Conservation (phyloP, 2,113 vertebrate genomes). For the Vombatus ursinus region DNA sequence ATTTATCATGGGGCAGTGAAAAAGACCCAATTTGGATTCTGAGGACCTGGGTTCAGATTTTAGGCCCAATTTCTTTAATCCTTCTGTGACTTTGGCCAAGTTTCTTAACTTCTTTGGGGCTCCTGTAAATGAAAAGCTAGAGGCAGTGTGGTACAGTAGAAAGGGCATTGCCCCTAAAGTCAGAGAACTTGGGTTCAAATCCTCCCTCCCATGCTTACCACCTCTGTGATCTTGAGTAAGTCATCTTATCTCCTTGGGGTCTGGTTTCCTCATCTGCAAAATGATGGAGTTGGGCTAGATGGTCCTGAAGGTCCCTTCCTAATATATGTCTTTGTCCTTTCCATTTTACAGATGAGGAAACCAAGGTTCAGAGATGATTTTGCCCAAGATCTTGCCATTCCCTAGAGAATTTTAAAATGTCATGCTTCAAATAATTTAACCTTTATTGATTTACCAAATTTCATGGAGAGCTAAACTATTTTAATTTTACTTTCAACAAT, state of each 20-base stretch:
- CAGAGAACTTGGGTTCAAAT: background rate
- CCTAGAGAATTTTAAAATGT: background rate
- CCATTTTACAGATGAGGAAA: background rate
- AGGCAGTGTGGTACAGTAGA: background rate
- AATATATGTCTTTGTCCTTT: background rate
- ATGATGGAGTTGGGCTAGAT: background rate
- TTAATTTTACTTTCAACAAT: constrained; percentile 23
- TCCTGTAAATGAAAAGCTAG: background rate
- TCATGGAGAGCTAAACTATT: constrained; percentile 8
- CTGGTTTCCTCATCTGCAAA: background rate
- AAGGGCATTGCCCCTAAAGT: background rate
- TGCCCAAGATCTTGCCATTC: background rate
- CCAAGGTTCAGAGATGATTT: background rate
- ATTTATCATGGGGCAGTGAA: background rate
- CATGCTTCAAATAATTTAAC: background rate
- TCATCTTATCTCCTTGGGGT: background rate
- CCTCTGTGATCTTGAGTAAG: background rate
- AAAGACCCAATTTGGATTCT: background rate
- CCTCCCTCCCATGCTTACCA: background rate
- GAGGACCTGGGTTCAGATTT: background rate
- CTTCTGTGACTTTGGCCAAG: background rate
- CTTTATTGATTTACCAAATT: background rate
- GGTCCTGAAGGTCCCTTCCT: background rate
- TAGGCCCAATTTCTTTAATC: background rate
- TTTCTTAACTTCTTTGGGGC: background rate